These are phyloP conservation scores for Nannoperca obscura DNA, from an alignment of 2,797 vertebrate genomes.

Conservation along the genomic window DNA sequence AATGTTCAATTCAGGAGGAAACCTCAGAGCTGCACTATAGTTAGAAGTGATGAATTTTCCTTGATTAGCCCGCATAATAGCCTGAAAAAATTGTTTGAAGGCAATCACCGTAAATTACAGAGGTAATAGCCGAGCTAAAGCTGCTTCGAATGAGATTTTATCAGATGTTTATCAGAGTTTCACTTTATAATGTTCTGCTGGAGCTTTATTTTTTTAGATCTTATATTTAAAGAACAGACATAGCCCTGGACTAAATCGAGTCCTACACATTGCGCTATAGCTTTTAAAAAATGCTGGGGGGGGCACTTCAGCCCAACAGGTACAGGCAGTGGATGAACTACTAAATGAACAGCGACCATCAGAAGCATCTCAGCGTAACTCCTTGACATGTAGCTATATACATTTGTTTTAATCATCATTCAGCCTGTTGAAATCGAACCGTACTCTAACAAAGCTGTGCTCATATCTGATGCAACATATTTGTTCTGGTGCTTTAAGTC, in stretches of 20 bases:
- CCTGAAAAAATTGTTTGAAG: constrained; percentile 15
- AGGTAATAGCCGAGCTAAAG: constrained; percentile 15
- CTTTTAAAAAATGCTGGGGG: not conserved
- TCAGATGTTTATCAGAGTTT: not conserved
- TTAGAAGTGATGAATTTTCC: constrained; percentile 13
- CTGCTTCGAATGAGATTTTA: constrained; percentile 20
- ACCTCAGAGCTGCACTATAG: not conserved
- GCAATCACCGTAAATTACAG: constrained; percentile 43
- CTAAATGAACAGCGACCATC: not conserved
- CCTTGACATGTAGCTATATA: not conserved
- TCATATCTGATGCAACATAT: not conserved
- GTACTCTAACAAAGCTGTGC: not conserved
- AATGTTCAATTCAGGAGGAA: constrained; percentile 27
- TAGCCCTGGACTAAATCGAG: not conserved
- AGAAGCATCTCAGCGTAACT: too few species aligned
- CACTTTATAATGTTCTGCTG: not conserved
- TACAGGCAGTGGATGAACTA: not conserved
- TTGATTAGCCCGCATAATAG: constrained; percentile 29
- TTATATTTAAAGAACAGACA: not conserved
- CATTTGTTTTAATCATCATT: not conserved
- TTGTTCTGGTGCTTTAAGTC: not conserved
- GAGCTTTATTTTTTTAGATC: not conserved
- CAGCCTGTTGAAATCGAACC: not conserved
- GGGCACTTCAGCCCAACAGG: not conserved
- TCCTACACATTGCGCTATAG: not conserved